Percentiles rank a stretch among this genome's conserved stretches.
phyloP scores from a whole-genome alignment of 37 sponge, comb jelly and placozoan genomes.

The Oscarella lobularis region DNA sequence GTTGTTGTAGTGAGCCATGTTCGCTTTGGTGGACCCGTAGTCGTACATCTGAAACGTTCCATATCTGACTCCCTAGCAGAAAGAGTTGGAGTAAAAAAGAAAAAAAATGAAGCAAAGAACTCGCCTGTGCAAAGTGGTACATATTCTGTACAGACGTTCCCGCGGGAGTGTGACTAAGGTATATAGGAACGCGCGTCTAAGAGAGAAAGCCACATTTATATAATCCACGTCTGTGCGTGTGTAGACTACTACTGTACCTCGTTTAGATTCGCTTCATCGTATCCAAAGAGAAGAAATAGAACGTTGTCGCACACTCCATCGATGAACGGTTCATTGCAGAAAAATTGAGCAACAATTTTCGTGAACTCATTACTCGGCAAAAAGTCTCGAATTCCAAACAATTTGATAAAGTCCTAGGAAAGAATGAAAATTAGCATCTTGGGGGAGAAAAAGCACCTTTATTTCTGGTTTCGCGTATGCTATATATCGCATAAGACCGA shows the following conservation, averaged over 20 bases:
- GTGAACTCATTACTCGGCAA: conserved; percentile 33
- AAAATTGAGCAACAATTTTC: conserved; percentile 15
- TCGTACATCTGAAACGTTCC: not conserved
- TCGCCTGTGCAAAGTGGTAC: conserved; percentile 60
- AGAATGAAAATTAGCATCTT: no score
- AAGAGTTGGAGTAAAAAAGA: no score
- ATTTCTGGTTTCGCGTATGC: not conserved
- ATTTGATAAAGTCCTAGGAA: conserved; percentile 11
- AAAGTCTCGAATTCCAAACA: conserved; percentile 55
- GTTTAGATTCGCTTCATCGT: conserved; percentile 12
- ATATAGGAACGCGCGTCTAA: conserved; percentile 66
- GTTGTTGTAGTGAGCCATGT: not conserved
- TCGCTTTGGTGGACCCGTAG: not conserved
- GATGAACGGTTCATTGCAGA: no score
- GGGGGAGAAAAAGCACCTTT: no score
- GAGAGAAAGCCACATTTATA: not conserved
- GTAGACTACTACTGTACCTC: not conserved
- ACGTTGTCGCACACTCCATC: conserved; percentile 47
- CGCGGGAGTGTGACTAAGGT: conserved; percentile 77
- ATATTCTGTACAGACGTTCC: conserved; percentile 78
- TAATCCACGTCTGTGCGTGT: no score
- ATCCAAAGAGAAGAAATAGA: conserved; percentile 60
- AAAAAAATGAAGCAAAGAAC: not conserved
- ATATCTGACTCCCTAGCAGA: not conserved
- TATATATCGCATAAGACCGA: conserved; percentile 20